A percentile compares a stretch with the other conserved stretches of the same genome.
phyloP scores from a whole-genome alignment of 2,797 vertebrate species.

The Octomys mimax region DNA sequence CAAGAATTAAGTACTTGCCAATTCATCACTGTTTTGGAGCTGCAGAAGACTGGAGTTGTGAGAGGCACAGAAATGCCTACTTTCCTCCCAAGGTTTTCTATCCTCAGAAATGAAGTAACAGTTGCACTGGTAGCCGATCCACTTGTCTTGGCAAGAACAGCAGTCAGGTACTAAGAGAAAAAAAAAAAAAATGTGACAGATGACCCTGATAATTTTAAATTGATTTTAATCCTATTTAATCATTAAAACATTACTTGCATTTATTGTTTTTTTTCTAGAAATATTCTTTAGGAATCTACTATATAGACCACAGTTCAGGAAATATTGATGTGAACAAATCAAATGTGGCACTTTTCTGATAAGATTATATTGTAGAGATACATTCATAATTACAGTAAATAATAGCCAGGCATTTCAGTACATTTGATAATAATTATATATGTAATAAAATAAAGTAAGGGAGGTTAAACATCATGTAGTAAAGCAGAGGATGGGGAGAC shows the following conservation, averaged over 20 bases:
- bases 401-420: background rate
- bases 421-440: background rate
- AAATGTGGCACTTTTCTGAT: background rate
- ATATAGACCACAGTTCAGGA: background rate
- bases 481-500: background rate
- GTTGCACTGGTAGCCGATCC: constrained; percentile 62
- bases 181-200: background rate
- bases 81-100: constrained; percentile 37
- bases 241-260: background rate
- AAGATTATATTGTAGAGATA: background rate
- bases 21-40: background rate
- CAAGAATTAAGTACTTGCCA: constrained; percentile 62
- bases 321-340: background rate
- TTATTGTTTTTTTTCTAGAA: background rate
- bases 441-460: background rate
- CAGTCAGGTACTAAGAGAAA: constrained; percentile 45
- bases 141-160: constrained; percentile 62
- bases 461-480: background rate
- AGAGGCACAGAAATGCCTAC: constrained; percentile 54
- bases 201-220: background rate
- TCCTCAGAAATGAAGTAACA: constrained; percentile 75
- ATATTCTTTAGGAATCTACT: background rate
- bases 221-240: background rate
- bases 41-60: constrained; percentile 74
- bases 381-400: background rate